Conservation (phyloP, 1,140 invertebrate species). For the Philotrypesis tridentata region DNA sequence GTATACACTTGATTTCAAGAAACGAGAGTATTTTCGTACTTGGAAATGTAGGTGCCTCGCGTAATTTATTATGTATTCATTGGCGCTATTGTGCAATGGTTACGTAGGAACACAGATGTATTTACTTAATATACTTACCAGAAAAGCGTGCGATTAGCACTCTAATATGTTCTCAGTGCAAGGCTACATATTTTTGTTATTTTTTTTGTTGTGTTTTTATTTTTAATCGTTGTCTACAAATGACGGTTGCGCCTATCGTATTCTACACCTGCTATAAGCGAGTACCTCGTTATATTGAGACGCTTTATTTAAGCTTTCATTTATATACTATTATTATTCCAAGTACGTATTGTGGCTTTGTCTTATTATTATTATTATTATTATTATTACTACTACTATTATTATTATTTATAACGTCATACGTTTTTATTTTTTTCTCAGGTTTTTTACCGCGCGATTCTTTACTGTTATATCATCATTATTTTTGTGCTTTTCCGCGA, state of each 20-base stretch:
- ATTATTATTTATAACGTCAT: neutral
- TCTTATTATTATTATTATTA: neutral
- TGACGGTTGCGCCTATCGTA: neutral
- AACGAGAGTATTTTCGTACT: neutral
- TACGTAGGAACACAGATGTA: slow-evolving; percentile 20
- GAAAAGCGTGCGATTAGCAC: neutral
- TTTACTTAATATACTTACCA: neutral
- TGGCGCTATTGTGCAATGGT: slow-evolving; percentile 6
- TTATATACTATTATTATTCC: neutral
- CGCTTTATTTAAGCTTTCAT: slow-evolving; percentile 4
- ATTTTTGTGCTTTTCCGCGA: neutral
- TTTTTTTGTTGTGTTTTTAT: neutral
- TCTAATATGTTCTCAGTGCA: neutral
- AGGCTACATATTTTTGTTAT: neutral
- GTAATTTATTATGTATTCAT: neutral
- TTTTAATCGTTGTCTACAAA: neutral
- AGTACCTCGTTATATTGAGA: neutral
- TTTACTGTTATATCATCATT: too few species aligned
- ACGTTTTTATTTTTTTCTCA: too few species aligned
- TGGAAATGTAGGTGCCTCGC: slow-evolving; percentile 21
- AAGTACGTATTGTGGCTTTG: neutral
- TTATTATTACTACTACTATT: neutral
- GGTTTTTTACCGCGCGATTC: neutral
- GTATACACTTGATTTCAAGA: neutral
- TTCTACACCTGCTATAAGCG: neutral